A percentile compares a stretch with the other conserved stretches of the same genome.
Evolutionary conservation across 2,888 invertebrate species (phyloP).

Genomic region (Agrotis exclamationis): DNA sequence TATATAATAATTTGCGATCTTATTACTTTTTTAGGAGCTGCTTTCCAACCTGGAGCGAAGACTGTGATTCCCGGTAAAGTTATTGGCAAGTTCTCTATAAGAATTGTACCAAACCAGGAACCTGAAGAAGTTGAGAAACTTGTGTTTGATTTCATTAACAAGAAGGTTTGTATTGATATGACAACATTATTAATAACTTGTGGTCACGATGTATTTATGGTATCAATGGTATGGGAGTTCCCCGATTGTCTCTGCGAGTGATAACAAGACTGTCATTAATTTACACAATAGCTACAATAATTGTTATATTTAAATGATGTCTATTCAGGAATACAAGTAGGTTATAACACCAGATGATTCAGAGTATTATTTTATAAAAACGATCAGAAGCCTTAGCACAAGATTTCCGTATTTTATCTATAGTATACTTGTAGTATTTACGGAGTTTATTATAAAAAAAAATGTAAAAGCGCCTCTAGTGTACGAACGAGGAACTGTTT

Average conservation of each 20-base stretch:
- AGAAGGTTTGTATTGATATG: slow-evolving; percentile 82
- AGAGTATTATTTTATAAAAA: neutral
- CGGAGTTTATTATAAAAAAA: too few relatives aligned
- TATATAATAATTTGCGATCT: slow-evolving; percentile 2
- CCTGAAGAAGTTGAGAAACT: slow-evolving; percentile 95
- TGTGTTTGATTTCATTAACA: slow-evolving; percentile 94
- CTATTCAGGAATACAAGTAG: neutral
- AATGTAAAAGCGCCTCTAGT: too few relatives aligned
- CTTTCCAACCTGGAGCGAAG: slow-evolving; percentile 97
- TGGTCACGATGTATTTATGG: neutral
- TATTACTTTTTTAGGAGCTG: slow-evolving; percentile 91
- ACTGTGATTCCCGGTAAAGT: slow-evolving; percentile 99
- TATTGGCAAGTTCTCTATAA: slow-evolving; percentile 98
- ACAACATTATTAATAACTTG: slow-evolving; percentile 9
- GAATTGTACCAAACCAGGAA: slow-evolving; percentile 98
- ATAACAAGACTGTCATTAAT: slow-evolving; percentile 20
- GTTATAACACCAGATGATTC: slow-evolving; percentile 20
- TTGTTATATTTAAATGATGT: slow-evolving; percentile 3
- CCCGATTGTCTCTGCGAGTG: slow-evolving; percentile 1
- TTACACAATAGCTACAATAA: slow-evolving; percentile 31
- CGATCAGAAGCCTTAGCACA: too few relatives aligned
- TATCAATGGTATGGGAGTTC: slow-evolving; percentile 14
- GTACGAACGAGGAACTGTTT: too few relatives aligned
- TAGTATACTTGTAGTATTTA: too few relatives aligned
- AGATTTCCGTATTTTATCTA: too few relatives aligned